Evolutionary conservation across 2,888 invertebrate species (phyloP).

Genomic region (Ctenicera cuprea): DNA sequence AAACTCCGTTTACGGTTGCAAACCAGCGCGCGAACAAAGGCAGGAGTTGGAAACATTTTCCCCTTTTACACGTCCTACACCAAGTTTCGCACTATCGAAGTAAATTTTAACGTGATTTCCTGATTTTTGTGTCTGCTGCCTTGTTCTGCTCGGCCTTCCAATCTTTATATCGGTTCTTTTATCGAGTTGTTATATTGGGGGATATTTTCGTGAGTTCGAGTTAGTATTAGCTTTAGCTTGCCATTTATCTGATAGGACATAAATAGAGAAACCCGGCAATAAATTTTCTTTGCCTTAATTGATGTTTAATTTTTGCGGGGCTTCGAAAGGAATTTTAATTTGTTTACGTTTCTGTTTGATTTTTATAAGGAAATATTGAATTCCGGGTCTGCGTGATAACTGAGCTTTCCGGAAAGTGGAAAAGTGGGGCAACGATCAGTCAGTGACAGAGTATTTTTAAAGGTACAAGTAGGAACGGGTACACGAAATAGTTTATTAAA

Average conservation of each 20-base stretch:
- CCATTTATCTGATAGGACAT: too few relatives aligned
- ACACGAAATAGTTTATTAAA: background rate
- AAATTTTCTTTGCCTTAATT: too few relatives aligned
- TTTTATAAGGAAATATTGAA: too few relatives aligned
- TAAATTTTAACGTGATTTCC: constrained; percentile 61
- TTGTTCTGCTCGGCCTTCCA: constrained; percentile 36
- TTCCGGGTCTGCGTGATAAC: too few relatives aligned
- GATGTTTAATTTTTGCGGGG: too few relatives aligned
- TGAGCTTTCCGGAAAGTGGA: background rate
- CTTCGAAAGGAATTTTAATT: too few relatives aligned
- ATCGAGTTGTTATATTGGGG: constrained; percentile 7
- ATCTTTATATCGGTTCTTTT: constrained; percentile 35
- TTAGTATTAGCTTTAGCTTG: too few relatives aligned
- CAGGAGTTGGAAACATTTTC: constrained; percentile 58
- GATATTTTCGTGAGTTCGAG: background rate
- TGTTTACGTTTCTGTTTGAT: too few relatives aligned
- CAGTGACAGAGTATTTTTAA: constrained; percentile 9
- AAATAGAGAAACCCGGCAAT: too few relatives aligned
- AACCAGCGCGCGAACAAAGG: constrained; percentile 48
- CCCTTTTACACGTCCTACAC: constrained; percentile 53
- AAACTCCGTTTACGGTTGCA: constrained; percentile 51
- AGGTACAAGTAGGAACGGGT: background rate
- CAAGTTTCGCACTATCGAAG: constrained; percentile 53
- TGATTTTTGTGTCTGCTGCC: constrained; percentile 55
- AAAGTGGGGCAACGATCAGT: constrained; percentile 3